phyloP scores from a whole-genome alignment of 37 sponge, comb jelly and placozoan species.

The Cladorhizidae sp. region DNA sequence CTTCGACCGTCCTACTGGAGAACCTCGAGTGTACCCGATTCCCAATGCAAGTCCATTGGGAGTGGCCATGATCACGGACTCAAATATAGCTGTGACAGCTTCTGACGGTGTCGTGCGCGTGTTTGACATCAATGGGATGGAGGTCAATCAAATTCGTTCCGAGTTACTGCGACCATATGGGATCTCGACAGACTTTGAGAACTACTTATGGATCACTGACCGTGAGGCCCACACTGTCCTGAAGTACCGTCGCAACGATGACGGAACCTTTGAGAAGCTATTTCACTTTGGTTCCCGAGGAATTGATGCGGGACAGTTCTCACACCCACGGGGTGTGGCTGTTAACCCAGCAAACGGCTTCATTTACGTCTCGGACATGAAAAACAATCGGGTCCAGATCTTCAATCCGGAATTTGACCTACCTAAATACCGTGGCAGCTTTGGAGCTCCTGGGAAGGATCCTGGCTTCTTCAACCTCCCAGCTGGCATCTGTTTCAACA shows the following conservation, averaged over 20 bases:
- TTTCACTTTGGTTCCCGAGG: constrained; percentile 55
- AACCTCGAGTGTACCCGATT: constrained; percentile 27
- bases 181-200: constrained; percentile 30
- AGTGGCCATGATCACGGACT: constrained; percentile 38
- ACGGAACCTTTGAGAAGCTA: constrained; percentile 22
- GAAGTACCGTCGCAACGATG: constrained; percentile 22
- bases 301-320: constrained; percentile 40
- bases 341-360: constrained; percentile 37
- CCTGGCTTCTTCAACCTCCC: constrained; percentile 44
- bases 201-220: constrained; percentile 60
- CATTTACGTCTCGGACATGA: constrained; percentile 76
- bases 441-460: constrained; percentile 42
- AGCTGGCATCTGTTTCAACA: constrained; percentile 58
- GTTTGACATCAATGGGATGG: constrained; percentile 13
- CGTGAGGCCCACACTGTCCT: constrained; percentile 70
- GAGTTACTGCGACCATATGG: constrained; percentile 60
- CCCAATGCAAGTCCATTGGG: constrained; percentile 59
- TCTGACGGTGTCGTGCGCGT: constrained; percentile 42
- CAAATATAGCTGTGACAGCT: constrained; percentile 42
- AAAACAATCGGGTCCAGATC: constrained; percentile 69
- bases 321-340: constrained; percentile 62
- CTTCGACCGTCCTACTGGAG: constrained; percentile 23
- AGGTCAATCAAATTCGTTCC: constrained; percentile 13
- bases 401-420: constrained; percentile 18
- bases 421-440: constrained; percentile 11